Percentiles rank a stretch among this genome's conserved stretches.
phyloP scores from a whole-genome alignment of 2,113 vertebrate genomes.

The Arizona elegans region DNA sequence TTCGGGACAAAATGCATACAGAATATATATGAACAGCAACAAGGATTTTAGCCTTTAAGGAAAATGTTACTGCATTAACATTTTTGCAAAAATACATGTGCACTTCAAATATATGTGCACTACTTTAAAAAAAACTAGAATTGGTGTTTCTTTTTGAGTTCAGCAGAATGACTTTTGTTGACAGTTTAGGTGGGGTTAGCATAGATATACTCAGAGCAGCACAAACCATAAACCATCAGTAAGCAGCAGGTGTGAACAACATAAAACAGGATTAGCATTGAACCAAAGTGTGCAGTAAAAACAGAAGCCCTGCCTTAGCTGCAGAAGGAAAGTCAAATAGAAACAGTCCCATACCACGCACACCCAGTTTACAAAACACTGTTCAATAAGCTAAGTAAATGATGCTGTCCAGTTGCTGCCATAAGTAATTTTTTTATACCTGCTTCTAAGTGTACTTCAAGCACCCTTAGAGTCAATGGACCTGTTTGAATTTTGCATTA shows the following conservation, averaged over 20 bases:
- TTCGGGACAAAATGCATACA: conserved; percentile 22
- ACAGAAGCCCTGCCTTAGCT: conserved; percentile 73
- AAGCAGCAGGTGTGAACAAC: conserved; percentile 81
- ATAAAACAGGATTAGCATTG: conserved; percentile 79
- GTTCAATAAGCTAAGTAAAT: conserved; percentile 63
- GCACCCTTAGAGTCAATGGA: background rate
- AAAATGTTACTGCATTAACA: background rate
- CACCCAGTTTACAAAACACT: conserved; percentile 74
- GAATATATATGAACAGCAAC: conserved; percentile 16
- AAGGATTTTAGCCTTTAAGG: background rate
- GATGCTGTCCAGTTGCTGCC: conserved; percentile 49
- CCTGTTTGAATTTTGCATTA: background rate
- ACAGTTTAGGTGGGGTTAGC: conserved; percentile 28
- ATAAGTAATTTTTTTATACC: conserved; percentile 20
- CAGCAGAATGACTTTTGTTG: conserved; percentile 32
- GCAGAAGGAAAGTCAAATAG: conserved; percentile 60
- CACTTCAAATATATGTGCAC: background rate
- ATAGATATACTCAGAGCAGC: conserved; percentile 57
- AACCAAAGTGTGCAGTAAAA: conserved; percentile 76
- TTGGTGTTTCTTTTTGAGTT: conserved; percentile 45
- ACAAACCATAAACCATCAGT: conserved; percentile 65
- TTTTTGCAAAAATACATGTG: background rate
- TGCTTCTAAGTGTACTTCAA: background rate
- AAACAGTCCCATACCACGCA: conserved; percentile 36
- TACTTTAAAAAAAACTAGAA: background rate